Evolutionary conservation across 1,140 invertebrate species (phyloP), one percentile per base, ranked within the genome.

Genomic region (Brachionus plicatilis): DNA sequence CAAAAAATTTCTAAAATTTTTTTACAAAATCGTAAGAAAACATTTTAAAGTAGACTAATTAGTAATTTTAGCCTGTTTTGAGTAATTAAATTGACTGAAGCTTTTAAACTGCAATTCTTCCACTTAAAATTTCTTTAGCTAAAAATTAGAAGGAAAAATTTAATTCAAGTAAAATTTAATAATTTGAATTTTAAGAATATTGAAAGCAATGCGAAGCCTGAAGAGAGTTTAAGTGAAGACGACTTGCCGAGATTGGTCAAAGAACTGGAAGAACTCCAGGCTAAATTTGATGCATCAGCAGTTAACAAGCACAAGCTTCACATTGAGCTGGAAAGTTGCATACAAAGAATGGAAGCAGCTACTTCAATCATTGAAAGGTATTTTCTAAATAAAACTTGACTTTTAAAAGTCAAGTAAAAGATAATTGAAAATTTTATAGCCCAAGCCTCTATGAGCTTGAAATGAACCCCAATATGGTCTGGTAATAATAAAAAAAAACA

Each of bases 311-410:
- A 89, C 83, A 87, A 87, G 29, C 86, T 89, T 11, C 87, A 89
- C 79, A 88, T 87, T 83, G 87, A 89, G 83, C 85, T 89, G 12
- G 85, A 86, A 68, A 88, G 88, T n/a, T 89, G 89, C 88, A 88
- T 89, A 83, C 88, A 89, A 84, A 85, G 88, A n/a, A 86, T 90
- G 27, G 88, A 88, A 72, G 88, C 89, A 17, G 88, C 89, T n/a
- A 87, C 86, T n/a, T 87, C 88, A 43, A 86, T 88, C 72, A 85
- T 88, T 7, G 86, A 87, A 76, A 89, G 88, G 89, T 90, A 70
- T 53, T 84, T 68, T 45, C 14, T 66, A 6, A 37, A n/a, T 70
- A 9, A 27, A 76, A 8, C 14, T 53, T 53, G n/a, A 33, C 9
- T 43, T 14, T 76, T 33, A 20, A 7, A 53, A n/a, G 12, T 53